Base-by-base conservation (phyloP, 2,113 vertebrate species). In the Formicarius rufipectus region DNA sequence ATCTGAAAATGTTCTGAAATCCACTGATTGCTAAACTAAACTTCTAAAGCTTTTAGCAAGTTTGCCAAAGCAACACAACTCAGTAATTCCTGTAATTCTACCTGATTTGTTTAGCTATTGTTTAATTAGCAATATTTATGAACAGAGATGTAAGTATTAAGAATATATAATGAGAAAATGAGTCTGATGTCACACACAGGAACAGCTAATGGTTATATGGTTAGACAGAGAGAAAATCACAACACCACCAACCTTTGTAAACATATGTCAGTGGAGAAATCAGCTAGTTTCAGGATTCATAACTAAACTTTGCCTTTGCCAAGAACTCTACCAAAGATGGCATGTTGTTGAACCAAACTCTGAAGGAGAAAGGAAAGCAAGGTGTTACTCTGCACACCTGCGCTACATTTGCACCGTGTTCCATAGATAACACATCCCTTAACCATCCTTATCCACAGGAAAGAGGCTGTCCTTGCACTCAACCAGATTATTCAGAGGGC, bases 401-500 rank as follows among this genome's bases (percentile, higher is more conserved):
- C 23, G 86, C 45, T 24, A 50, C 39, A 50, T 60, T 79, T 14
- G 7, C 11, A 56, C 58, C 11, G 52, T 64, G 7, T 59, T 79
- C 30, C 28, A 58, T 78, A 89, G 31, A 31, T 3, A 60, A 75
- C 9, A 4, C 11, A 47, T 8, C 19, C 16, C n/a, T 77, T 56
- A 82, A 47, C 22, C 7, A 47, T 14, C 33, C 19, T 27, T 28
- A 56, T 13, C 5, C 9, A 30, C 0, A 2, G 9, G 6, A 83
- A 72, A 59, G 8, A 60, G 17, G 12, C 10, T 58, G 31, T n/a
- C 44, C 14, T 64, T 74, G 35, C 37, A 72, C 0, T 40, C n/a
- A 27, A 37, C 7, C 0, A 0, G 28, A 35, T 50, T 47, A 59
- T 49, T 60, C 23, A 7, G 23, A 68, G 60, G 81, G 30, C 12